Conservation (phyloP, 2,888 invertebrate genomes). For the Caenorhabditis imperialis region DNA sequence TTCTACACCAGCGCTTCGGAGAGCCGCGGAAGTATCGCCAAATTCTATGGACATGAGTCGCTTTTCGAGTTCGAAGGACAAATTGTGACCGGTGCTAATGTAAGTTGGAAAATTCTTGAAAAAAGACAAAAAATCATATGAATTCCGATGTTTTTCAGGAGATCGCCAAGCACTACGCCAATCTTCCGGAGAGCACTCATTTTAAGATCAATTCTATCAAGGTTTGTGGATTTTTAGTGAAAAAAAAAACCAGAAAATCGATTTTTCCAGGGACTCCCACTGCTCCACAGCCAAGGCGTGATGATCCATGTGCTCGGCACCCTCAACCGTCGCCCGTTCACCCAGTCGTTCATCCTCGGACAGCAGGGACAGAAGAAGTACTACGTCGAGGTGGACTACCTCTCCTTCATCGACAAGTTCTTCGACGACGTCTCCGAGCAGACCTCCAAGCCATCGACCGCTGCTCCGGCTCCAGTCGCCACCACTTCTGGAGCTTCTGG, state of each 20-base stretch:
- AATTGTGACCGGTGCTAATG: slow-evolving; percentile 59
- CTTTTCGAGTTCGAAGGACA: slow-evolving; percentile 56
- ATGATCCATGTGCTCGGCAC: slow-evolving; percentile 54
- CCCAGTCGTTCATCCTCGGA: slow-evolving; percentile 63
- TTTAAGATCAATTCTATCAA: slow-evolving; percentile 55
- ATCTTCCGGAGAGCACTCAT: slow-evolving; percentile 31
- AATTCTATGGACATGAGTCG: slow-evolving; percentile 65
- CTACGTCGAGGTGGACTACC: slow-evolving; percentile 62
- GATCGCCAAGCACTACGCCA: slow-evolving; percentile 42
- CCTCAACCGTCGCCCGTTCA: slow-evolving; percentile 56
- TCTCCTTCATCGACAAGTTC: slow-evolving; percentile 54
- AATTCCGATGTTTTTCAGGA: slow-evolving; percentile 33
- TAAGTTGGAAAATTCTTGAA: background rate
- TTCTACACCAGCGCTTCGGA: slow-evolving; percentile 56
- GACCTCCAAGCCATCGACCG: background rate
- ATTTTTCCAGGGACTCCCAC: slow-evolving; percentile 43
- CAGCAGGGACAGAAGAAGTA: slow-evolving; percentile 65
- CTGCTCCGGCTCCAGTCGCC: background rate
- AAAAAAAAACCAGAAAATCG: too few species aligned
- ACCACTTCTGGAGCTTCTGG: too few species aligned
- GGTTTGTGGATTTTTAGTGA: slow-evolving; percentile 6
- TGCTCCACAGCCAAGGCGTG: slow-evolving; percentile 46
- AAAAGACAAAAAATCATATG: background rate
- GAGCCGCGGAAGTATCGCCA: slow-evolving; percentile 34
- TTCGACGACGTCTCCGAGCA: slow-evolving; percentile 20